phyloP scores from a whole-genome alignment of 2,797 vertebrate species.

The Lepus townsendii region DNA sequence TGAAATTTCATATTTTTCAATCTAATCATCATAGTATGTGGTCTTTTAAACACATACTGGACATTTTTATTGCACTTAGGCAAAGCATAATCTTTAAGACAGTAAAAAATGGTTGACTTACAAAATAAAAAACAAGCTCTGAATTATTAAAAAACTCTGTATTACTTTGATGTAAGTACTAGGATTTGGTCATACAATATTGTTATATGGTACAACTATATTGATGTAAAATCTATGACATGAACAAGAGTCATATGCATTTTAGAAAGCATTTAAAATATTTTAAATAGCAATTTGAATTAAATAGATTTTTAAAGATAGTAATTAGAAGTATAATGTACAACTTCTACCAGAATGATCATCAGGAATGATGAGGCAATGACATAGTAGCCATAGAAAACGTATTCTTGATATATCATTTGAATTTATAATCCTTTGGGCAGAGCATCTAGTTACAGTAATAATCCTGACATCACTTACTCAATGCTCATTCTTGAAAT shows the following conservation, averaged over 20 bases:
- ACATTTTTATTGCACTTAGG: not conserved
- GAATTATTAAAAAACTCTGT: not conserved
- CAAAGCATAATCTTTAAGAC: conserved; percentile 48
- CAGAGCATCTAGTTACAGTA: not conserved
- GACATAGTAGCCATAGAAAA: not conserved
- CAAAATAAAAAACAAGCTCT: not conserved
- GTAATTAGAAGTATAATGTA: not conserved
- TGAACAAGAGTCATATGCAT: conserved; percentile 27
- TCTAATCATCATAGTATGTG: conserved; percentile 46
- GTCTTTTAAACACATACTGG: conserved; percentile 34
- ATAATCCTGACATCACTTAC: conserved; percentile 86
- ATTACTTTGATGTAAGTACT: conserved; percentile 40
- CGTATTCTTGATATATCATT: not conserved
- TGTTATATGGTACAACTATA: conserved; percentile 34
- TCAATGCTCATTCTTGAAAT: conserved; percentile 93
- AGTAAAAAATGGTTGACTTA: not conserved
- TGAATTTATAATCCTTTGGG: conserved; percentile 8
- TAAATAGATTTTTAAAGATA: conserved; percentile 46
- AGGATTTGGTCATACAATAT: not conserved
- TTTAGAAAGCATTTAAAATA: conserved; percentile 54
- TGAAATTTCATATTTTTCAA: not conserved
- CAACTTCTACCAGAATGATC: conserved; percentile 17
- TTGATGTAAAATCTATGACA: not conserved
- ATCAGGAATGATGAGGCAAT: conserved; percentile 34
- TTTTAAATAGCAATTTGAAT: conserved; percentile 47